These are phyloP conservation scores for Callopanchax toddi DNA, from an alignment of 2,113 vertebrate species.

Conservation along the genomic window DNA sequence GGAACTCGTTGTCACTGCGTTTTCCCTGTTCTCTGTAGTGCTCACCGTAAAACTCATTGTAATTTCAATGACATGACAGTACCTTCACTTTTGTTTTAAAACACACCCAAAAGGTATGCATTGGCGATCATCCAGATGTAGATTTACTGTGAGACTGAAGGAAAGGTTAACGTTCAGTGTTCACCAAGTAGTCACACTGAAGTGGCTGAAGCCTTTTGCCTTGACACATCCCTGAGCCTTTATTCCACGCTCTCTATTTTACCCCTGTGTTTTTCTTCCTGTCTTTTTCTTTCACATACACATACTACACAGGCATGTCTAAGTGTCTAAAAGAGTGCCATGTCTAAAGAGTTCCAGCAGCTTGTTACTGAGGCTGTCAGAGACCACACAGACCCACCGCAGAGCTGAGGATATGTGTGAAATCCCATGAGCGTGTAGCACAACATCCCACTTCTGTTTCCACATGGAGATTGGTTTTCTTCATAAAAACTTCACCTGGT, in stretches of 20 bases:
- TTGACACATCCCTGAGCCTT: constrained; percentile 59
- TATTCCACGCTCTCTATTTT: constrained; percentile 52
- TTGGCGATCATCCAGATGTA: constrained; percentile 58
- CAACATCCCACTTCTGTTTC: constrained; percentile 43
- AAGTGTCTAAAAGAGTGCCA: constrained; percentile 59
- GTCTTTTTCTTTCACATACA: constrained; percentile 44
- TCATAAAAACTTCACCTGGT: background rate
- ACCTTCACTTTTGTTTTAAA: constrained; percentile 59
- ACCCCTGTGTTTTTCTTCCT: constrained; percentile 42
- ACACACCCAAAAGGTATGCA: constrained; percentile 31
- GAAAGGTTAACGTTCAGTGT: constrained; percentile 38
- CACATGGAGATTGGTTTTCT: constrained; percentile 17
- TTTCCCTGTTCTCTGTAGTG: background rate
- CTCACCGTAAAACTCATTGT: constrained; percentile 32
- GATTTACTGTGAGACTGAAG: constrained; percentile 63
- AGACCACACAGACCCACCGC: constrained; percentile 68
- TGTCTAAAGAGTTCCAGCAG: constrained; percentile 69
- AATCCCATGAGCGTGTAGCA: constrained; percentile 67
- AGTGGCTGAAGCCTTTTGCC: constrained; percentile 49
- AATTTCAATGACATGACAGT: constrained; percentile 48
- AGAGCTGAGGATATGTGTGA: constrained; percentile 72
- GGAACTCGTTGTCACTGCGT: constrained; percentile 50
- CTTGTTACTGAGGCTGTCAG: constrained; percentile 70
- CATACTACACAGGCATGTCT: constrained; percentile 58
- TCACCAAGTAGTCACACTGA: constrained; percentile 27